Percentiles rank a stretch among this genome's conserved stretches.
Conservation (phyloP, 2,113 vertebrate genomes). For the Microcebus jonahi region DNA sequence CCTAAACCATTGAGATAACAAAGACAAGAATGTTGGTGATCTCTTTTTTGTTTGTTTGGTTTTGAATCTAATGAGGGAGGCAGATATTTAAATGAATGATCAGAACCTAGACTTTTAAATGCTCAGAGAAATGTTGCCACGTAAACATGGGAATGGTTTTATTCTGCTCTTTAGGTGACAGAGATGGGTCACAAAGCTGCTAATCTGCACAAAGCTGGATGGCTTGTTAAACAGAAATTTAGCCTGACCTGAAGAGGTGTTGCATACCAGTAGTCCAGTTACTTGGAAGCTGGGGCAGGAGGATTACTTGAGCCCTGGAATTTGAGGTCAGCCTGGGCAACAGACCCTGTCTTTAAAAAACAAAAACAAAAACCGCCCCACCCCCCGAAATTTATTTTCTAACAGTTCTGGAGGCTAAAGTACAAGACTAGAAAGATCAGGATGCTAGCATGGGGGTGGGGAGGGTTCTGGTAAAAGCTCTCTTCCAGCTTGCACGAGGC, state of each 20-base stretch:
- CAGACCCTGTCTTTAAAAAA: neutral
- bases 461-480: neutral
- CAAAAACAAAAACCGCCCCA: neutral
- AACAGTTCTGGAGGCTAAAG: neutral
- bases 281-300: too few relatives aligned
- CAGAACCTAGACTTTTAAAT: neutral
- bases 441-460: too few relatives aligned
- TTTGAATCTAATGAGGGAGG: neutral
- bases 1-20: neutral
- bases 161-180: neutral
- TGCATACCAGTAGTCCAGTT: too few relatives aligned
- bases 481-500: too few relatives aligned
- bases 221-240: neutral
- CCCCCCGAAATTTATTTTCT: neutral
- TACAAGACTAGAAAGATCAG: too few relatives aligned
- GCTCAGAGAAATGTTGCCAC: neutral
- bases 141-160: neutral
- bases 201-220: neutral
- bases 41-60: neutral
- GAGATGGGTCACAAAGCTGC: too few relatives aligned
- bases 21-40: neutral
- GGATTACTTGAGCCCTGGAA: neutral
- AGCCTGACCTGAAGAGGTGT: neutral
- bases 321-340: neutral
- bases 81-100: neutral